These are phyloP conservation scores for Artemia franciscana DNA, from an alignment of 1,140 invertebrate genomes.

Conservation along the genomic window DNA sequence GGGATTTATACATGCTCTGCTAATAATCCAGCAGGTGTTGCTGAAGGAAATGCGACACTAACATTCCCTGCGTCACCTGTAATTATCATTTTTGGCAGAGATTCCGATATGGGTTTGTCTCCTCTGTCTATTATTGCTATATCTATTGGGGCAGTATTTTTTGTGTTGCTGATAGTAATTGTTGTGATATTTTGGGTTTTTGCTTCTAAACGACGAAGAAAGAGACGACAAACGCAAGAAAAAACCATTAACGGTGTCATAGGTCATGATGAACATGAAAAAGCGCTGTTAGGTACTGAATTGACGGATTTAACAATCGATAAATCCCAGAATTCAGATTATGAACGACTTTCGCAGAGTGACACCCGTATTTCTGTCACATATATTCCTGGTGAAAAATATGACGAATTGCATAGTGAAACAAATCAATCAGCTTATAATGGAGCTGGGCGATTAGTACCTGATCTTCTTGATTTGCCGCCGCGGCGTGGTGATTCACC, in stretches of 20 bases:
- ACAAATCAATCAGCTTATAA: constrained; percentile 1
- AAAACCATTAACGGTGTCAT: constrained; percentile 14
- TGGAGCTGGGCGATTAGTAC: not conserved
- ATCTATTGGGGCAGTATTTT: constrained; percentile 1
- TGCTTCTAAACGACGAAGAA: constrained; percentile 10
- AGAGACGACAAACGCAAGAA: constrained; percentile 5
- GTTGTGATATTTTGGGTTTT: constrained; percentile 16
- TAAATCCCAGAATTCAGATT: constrained; percentile 14
- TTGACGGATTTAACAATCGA: constrained; percentile 45
- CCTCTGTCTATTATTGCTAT: constrained; percentile 1
- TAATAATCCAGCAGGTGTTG: constrained; percentile 41
- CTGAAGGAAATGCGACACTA: constrained; percentile 39
- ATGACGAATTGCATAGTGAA: constrained; percentile 3
- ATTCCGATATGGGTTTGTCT: constrained; percentile 1
- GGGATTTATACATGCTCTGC: constrained; percentile 61
- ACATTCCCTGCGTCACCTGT: constrained; percentile 36
- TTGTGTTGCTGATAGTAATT: constrained; percentile 13
- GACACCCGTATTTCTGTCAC: constrained; percentile 10
- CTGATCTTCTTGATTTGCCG: constrained; percentile 49
- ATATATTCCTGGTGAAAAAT: constrained; percentile 6
- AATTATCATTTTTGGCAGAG: constrained; percentile 6
- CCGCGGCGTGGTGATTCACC: constrained; percentile 28
- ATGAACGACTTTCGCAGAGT: constrained; percentile 17
- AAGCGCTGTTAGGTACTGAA: constrained; percentile 47
- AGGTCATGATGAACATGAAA: constrained; percentile 60